Base-by-base conservation (phyloP, 2,888 invertebrate genomes). In the Tetragnatha montana region DNA sequence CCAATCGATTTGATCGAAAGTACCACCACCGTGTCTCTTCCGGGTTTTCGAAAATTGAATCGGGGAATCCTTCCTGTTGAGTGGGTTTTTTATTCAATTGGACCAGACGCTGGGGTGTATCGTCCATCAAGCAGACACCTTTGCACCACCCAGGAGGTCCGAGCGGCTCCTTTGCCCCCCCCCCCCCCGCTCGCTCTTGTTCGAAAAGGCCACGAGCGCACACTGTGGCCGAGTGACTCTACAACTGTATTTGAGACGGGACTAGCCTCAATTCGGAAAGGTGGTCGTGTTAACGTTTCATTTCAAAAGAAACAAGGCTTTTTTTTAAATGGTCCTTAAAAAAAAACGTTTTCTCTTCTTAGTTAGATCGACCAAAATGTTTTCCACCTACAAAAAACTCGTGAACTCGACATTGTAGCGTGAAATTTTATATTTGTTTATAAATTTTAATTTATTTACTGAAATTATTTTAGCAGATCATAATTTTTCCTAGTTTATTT, bases 81-180 rank as follows among this genome's bases (percentile, higher is more conserved):
- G 19, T 81, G 70, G 70, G 19, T 70, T 81, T 81, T 70, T n/a
- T n/a, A n/a, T n/a, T n/a, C n/a, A 19, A 19, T 50, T 10, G 21
- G 50, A 1, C 51, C 8, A 51, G 35, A 51, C 81, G 21, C 35
- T 14, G 81, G n/a, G 60, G 82, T 35, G 8, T 49, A 12, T 35
- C 49, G 12, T 81, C 19, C 14, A 82, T 73, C 74, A 82, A 51
- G 82, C 17, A 74, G 73, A 22, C 73, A 51, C 74, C 74, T 51
- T 22, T 35, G 17, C 12, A 60, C 73, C 51, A 14, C 74, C 22
- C 74, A 74, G 35, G 82, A n/a, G 82, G 82, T 82, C 51, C 82
- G 35, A 17, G 82, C 60, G 74, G 82, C 74, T 60, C 51, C 73
- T 81, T 81, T 81, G 12, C 49, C 19, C 71, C 19, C 73, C 14